phyloP scores from a whole-genome alignment of 2,888 invertebrate genomes.

The Zygothrica quintamaculata region DNA sequence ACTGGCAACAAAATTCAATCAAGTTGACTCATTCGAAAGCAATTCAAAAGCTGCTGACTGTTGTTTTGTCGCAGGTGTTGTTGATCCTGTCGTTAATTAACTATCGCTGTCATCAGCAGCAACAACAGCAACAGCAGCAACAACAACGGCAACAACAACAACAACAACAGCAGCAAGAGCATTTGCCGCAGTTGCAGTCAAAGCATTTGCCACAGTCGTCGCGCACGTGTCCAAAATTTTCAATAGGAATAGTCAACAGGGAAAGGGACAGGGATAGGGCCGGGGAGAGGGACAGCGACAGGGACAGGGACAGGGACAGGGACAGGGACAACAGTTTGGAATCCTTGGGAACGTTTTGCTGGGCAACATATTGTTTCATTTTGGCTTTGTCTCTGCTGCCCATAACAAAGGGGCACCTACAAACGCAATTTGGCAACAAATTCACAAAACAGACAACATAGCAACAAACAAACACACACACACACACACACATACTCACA shows the following conservation, averaged over 20 bases:
- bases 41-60: constrained; percentile 74
- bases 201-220: constrained; percentile 12
- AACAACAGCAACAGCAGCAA: constrained; percentile 5
- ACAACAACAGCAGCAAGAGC: too few relatives aligned
- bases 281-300: too few relatives aligned
- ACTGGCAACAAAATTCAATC: constrained; percentile 63
- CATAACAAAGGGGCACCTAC: constrained; percentile 66
- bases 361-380: constrained; percentile 73
- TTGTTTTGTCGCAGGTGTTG: constrained; percentile 62
- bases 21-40: constrained; percentile 45
- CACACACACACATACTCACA: constrained; percentile 34
- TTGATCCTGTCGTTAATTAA: constrained; percentile 66
- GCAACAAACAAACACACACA: constrained; percentile 17
- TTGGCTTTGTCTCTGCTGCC: constrained; percentile 20
- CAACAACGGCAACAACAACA: constrained; percentile 6
- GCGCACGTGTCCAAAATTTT: constrained; percentile 55
- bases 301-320: constrained; percentile 5
- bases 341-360: constrained; percentile 17
- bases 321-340: background rate
- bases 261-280: constrained; percentile 2
- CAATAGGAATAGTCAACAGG: constrained; percentile 28
- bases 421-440: constrained; percentile 82
- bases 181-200: background rate
- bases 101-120: constrained; percentile 70
- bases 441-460: constrained; percentile 62